Base-by-base conservation (phyloP, 2,888 invertebrate genomes). In the Eulithis prunata region DNA sequence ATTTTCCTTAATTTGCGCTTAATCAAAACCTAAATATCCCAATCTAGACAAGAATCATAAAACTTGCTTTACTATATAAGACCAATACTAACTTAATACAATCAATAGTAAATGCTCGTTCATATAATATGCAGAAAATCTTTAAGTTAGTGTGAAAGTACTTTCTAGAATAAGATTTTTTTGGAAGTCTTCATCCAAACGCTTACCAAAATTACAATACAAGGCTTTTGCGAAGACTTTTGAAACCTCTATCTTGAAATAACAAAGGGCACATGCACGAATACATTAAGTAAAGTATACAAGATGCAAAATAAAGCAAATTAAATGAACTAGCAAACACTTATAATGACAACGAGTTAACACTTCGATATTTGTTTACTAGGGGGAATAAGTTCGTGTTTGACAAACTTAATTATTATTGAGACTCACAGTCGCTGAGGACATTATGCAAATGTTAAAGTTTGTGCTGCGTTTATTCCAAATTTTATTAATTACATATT, bases 331-430 rank as follows among this genome's bases (percentile, higher is more conserved):
- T n/a, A n/a, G n/a, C n/a, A n/a, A n/a, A 69, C 64, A 60, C 66
- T 69, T 66, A 64, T 65, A 65, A 71, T 69, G 79, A 79, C 79
- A 79, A 70, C 71, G 78, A 78, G 84, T 85, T 82, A 84, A 81
- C 85, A 84, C 84, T 82, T 78, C 69, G 66, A 75, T 78, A 76
- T 75, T 74, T 83, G 81, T 83, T 83, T 82, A 73, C 80, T 72
- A 57, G 70, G 78, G 82, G 82, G 79, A 78, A 76, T 78, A 78
- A 74, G 80, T 77, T 81, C 75, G 68, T 79, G 75, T 78, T 75
- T 79, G 78, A 79, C 79, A 76, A 80, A 81, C 79, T 77, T 73
- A 81, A 84, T 82, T 81, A 81, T 74, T 63, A 60, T 43, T 14
- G 66, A 51, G 73, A 66, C 77, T 66, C 57, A 68, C 53, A 45